These are phyloP conservation scores for Halocynthia aurantium DNA, from an alignment of 23 tunicate species.

Conservation along the genomic window DNA sequence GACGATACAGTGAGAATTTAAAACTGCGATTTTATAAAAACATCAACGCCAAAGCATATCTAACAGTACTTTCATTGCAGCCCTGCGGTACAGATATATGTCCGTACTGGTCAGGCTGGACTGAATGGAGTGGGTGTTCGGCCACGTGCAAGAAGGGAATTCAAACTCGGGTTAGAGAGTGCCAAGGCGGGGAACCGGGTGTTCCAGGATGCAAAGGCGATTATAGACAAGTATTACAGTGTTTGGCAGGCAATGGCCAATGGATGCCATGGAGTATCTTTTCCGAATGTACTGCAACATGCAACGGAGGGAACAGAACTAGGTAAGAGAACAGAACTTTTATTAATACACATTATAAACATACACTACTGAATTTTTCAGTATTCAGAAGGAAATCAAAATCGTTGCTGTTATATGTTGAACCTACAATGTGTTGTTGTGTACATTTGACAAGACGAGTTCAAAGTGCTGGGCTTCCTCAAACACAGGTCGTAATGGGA, in stretches of 20 bases:
- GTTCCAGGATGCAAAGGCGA: constrained; percentile 55
- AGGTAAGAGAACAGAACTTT: constrained; percentile 7
- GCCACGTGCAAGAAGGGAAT: constrained; percentile 60
- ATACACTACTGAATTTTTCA: too few relatives aligned
- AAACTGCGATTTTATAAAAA: not conserved
- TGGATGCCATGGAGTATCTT: constrained; percentile 59
- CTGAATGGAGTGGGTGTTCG: constrained; percentile 72
- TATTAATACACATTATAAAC: too few relatives aligned
- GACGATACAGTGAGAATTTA: constrained; percentile 3
- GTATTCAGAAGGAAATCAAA: too few relatives aligned
- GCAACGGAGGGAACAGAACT: constrained; percentile 63
- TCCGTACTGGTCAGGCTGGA: constrained; percentile 92
- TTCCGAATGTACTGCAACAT: constrained; percentile 59
- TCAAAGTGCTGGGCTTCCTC: too few relatives aligned
- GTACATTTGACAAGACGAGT: too few relatives aligned
- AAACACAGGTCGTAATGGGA: too few relatives aligned
- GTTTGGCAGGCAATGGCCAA: constrained; percentile 46
- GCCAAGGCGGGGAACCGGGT: constrained; percentile 55
- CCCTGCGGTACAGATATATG: constrained; percentile 40
- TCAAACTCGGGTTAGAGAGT: constrained; percentile 38
- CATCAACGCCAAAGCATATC: not conserved
- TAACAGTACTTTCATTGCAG: constrained; percentile 11
- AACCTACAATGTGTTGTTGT: too few relatives aligned
- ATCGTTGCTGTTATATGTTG: too few relatives aligned
- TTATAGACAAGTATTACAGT: constrained; percentile 15